Percentiles rank a stretch among this genome's conserved stretches.
Conservation (phyloP, 2,113 vertebrate species). For the Columba livia region DNA sequence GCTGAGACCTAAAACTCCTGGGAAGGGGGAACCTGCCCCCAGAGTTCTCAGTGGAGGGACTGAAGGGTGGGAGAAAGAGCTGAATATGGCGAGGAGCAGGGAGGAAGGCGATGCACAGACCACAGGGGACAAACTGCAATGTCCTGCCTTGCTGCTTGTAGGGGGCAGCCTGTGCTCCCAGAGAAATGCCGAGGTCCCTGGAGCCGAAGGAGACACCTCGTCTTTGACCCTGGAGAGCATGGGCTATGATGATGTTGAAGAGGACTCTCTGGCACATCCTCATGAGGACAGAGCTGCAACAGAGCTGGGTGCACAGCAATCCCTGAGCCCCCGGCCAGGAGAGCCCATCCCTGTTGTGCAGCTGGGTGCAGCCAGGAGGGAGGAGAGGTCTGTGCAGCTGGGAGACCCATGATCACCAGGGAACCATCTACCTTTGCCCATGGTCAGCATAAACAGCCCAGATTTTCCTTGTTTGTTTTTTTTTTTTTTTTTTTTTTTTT, state of each 20-base stretch:
- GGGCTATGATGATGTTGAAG: not conserved
- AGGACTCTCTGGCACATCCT: not conserved
- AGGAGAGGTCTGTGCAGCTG: too few species aligned
- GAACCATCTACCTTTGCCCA: not conserved
- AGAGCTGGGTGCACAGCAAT: too few species aligned
- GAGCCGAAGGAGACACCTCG: not conserved
- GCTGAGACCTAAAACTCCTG: not conserved
- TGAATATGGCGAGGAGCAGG: not conserved
- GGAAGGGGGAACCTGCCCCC: not conserved
- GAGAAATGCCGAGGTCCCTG: not conserved
- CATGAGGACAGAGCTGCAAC: too few species aligned
- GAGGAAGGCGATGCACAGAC: not conserved
- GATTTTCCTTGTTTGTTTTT: not conserved
- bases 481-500: too few species aligned
- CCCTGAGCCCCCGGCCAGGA: too few species aligned
- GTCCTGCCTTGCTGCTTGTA: not conserved
- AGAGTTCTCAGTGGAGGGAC: not conserved
- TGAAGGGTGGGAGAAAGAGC: accelerated
- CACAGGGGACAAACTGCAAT: not conserved
- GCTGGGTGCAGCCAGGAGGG: too few species aligned
- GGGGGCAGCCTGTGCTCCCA: not conserved
- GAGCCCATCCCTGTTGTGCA: too few species aligned
- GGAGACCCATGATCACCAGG: too few species aligned
- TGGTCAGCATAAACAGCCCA: not conserved
- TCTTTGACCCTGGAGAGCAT: not conserved